Base-by-base conservation (phyloP, 2,113 vertebrate genomes). In the Nymphicus hollandicus region DNA sequence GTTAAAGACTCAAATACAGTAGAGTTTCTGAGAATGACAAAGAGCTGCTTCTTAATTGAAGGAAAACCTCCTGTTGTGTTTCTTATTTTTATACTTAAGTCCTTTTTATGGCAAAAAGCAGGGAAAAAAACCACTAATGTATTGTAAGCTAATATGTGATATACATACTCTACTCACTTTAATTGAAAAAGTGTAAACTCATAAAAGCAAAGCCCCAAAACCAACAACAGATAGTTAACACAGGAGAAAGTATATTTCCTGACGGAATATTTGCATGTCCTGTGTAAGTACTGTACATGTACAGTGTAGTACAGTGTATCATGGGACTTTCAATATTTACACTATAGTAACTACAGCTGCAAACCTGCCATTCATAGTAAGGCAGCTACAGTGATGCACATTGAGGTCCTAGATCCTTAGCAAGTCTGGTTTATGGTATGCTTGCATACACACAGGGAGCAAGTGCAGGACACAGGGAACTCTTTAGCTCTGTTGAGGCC, bases 321-420 rank as follows among this genome's bases (percentile, higher is more conserved):
- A 23, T 11, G 37, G 33, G 19, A n/a, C 20, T 74, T 50, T 29
- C 22, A 7, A 9, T 61, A 47, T 47, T 88, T 72, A 31, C 20
- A 8, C 28, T 7, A 5, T 10, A 60, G 44, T 47, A 33, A 61
- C 13, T 68, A 24, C 29, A 85, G n/a, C 22, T 58, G 31, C 35
- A 81, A 70, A 35, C 19, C 60, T 71, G 24, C 50, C 35, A 35
- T 76, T 55, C 63, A 28, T 49, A 27, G 6, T 49, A 60, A 76
- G 39, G 65, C 2, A 2, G 11, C 71, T 52, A 19, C 0, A 0
- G 37, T 28, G 39, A 10, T 58, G 20, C 8, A 10, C 13, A 14
- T 18, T 53, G 64, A 65, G 16, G 15, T 23, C 29, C 31, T 77
- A 39, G 10, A 43, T 37, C 44, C 44, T 65, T 16, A 81, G 23